A percentile compares a stretch with the other conserved stretches of the same genome.
Evolutionary conservation across 2,888 invertebrate genomes (phyloP).

Genomic region (Ichneumon xanthorius): DNA sequence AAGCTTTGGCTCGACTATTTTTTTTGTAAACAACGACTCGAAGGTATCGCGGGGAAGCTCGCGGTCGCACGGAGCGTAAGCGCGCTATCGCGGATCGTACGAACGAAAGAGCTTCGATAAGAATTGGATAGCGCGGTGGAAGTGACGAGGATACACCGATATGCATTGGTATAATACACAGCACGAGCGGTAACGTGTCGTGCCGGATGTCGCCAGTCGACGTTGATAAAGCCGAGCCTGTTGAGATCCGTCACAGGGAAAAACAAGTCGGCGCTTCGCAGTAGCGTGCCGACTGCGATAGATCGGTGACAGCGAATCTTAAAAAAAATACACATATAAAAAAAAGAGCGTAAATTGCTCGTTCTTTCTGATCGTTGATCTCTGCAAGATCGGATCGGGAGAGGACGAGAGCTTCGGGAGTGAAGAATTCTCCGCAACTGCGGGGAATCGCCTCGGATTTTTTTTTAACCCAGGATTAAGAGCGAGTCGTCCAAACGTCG

Average conservation of each 20-base stretch:
- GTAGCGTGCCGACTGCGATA: constrained; percentile 16
- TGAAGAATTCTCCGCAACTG: constrained; percentile 1
- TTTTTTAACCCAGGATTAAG: constrained; percentile 1
- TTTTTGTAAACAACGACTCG: background rate
- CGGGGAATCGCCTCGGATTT: background rate
- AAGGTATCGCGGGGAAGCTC: background rate
- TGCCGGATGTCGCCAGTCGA: constrained; percentile 62
- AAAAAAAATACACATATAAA: background rate
- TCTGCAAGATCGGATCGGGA: background rate
- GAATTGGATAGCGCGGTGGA: constrained; percentile 23
- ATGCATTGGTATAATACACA: constrained; percentile 24
- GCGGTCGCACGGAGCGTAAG: background rate
- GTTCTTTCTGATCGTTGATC: too few species aligned
- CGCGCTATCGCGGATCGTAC: constrained; percentile 27
- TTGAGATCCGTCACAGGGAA: constrained; percentile 49
- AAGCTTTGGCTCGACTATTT: background rate
- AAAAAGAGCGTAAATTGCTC: too few species aligned
- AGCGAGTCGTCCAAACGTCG: constrained; percentile 24
- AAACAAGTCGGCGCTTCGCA: constrained; percentile 1
- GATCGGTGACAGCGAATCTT: background rate
- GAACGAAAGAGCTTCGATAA: constrained; percentile 27
- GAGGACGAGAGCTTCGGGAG: background rate
- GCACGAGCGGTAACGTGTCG: constrained; percentile 41
- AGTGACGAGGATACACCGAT: constrained; percentile 22
- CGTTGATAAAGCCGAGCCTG: constrained; percentile 62